phyloP scores from a whole-genome alignment of 2,888 invertebrate genomes.

The Luffia ferchaultella region DNA sequence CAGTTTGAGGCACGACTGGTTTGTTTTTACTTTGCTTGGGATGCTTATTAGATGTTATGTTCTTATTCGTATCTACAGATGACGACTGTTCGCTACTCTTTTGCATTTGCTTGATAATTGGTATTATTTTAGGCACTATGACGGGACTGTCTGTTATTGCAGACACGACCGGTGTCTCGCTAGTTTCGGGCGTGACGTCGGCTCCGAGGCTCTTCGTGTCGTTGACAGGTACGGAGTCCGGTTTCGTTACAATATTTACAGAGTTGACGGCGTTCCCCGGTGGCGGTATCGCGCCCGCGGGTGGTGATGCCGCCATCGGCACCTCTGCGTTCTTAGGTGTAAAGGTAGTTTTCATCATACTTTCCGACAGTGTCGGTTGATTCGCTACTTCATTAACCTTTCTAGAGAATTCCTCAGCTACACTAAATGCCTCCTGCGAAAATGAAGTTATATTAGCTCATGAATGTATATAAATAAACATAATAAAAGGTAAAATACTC shows the following conservation, averaged over 20 bases:
- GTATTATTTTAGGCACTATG: conserved; percentile 65
- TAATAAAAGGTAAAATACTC: conserved; percentile 26
- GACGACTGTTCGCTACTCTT: conserved; percentile 42
- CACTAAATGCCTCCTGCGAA: too few relatives aligned
- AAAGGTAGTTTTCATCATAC: conserved; percentile 28
- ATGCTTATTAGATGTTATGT: conserved; percentile 35
- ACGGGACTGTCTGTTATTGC: conserved; percentile 75
- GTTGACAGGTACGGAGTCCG: conserved; percentile 49
- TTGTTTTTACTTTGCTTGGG: conserved; percentile 36
- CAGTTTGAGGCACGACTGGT: conserved; percentile 39
- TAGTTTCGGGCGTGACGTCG: conserved; percentile 38
- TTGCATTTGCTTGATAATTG: conserved; percentile 43
- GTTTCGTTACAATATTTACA: conserved; percentile 50
- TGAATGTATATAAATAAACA: too few relatives aligned
- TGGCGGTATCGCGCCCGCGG: conserved; percentile 33
- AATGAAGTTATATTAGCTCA: too few relatives aligned
- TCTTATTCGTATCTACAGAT: conserved; percentile 45
- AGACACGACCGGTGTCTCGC: conserved; percentile 72
- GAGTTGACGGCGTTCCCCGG: conserved; percentile 46
- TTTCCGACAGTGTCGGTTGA: conserved; percentile 36
- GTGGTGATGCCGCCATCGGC: conserved; percentile 23
- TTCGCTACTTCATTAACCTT: conserved; percentile 51
- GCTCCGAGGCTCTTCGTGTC: conserved; percentile 46
- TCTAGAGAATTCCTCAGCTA: conserved; percentile 56
- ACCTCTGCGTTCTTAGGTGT: conserved; percentile 34